phyloP scores from a whole-genome alignment of 2,797 vertebrate genomes.

The Premnoplex brunnescens region DNA sequence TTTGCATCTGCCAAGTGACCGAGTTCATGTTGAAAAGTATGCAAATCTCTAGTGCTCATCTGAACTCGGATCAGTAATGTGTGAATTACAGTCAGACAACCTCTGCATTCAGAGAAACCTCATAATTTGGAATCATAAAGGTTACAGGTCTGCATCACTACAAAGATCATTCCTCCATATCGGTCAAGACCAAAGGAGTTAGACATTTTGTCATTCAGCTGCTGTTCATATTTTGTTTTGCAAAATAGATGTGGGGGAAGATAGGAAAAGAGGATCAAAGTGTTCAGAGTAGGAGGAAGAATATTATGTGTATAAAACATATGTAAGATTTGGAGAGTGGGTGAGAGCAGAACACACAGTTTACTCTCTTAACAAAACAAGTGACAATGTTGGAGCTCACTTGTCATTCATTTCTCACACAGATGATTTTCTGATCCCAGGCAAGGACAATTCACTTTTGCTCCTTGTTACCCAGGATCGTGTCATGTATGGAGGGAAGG shows the following conservation, averaged over 20 bases:
- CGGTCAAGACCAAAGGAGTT: neutral
- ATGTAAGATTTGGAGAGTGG: neutral
- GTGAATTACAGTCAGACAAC: neutral
- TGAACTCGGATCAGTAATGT: neutral
- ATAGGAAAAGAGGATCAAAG: slow-evolving; percentile 6
- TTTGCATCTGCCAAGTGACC: neutral
- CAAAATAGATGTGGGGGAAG: neutral
- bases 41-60: neutral
- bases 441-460: neutral
- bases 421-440: neutral
- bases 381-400: neutral
- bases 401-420: neutral
- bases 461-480: neutral
- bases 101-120: neutral
- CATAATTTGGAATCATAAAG: neutral
- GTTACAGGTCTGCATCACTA: neutral
- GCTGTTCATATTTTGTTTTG: neutral
- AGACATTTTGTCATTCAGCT: neutral
- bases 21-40: neutral
- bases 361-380: neutral
- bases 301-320: slow-evolving; percentile 1
- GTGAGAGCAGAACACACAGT: neutral
- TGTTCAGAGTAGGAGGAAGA: slow-evolving; percentile 37
- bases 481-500: neutral
- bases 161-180: neutral